Percentiles rank a stretch among this genome's conserved stretches.
phyloP scores from a whole-genome alignment of 2,888 invertebrate genomes.

The Nephrotoma flavescens region DNA sequence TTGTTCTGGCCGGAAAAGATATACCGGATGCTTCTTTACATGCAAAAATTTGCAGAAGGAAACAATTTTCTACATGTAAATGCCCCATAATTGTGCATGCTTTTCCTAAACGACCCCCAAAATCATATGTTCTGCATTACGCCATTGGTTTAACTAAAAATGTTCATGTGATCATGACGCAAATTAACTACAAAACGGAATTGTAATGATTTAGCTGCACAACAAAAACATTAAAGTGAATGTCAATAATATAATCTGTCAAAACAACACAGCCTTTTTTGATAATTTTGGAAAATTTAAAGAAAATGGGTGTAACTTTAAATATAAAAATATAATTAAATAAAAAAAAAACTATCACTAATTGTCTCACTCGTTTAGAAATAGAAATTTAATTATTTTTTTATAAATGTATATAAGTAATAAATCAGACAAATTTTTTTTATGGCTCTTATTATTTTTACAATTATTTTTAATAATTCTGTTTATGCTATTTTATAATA shows the following conservation, averaged over 20 bases:
- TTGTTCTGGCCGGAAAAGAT: too few relatives aligned
- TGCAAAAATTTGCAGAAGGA: too few relatives aligned
- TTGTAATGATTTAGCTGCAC: neutral
- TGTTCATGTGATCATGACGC: neutral
- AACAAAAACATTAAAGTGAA: neutral
- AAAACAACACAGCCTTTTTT: neutral
- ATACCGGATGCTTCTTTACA: too few relatives aligned
- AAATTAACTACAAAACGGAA: neutral
- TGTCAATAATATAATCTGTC: constrained; percentile 1
- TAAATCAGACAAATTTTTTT: constrained; percentile 18
- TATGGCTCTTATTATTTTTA: constrained; percentile 24
- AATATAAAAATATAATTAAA: neutral
- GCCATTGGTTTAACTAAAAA: too few relatives aligned
- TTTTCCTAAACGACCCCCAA: too few relatives aligned
- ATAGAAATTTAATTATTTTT: neutral
- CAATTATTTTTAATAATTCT: constrained; percentile 23
- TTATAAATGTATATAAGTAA: constrained; percentile 6
- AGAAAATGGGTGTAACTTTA: neutral
- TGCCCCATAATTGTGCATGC: too few relatives aligned
- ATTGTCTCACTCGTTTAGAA: neutral
- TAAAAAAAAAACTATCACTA: neutral
- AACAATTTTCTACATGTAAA: too few relatives aligned
- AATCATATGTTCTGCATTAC: too few relatives aligned
- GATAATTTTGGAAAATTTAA: neutral
- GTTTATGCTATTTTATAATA: constrained; percentile 3